Base-by-base conservation (phyloP, 2,113 vertebrate species). In the Saccopteryx leptura region DNA sequence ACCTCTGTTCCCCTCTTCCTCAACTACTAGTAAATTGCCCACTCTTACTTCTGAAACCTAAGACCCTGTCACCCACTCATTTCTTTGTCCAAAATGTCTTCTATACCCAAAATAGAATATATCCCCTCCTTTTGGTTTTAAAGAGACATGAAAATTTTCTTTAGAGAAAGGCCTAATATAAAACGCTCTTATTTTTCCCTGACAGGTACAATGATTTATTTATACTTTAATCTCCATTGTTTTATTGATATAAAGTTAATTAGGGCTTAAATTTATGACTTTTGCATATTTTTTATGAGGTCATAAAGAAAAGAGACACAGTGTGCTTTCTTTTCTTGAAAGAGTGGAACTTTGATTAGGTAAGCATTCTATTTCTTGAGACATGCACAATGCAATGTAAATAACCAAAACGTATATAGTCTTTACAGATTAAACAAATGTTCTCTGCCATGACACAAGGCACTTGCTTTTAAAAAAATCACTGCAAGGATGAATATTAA, bases 271-370 rank as follows among this genome's bases (percentile, higher is more conserved):
- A n/a, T 17, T 46, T 66, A 23, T 3, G 85, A 4, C 0, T 66
- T 79, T 90, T 76, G 5, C 10, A 86, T 56, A 12, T 71, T 83
- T 0, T 86, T 90, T 87, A 83, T 65, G 56, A 39, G 60, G 19
- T 56, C 48, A 78, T 81, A 76, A 95, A 60, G 31, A 79, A 56
- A 83, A 52, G n/a, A 81, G 31, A 5, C 11, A 26, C 14, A n/a
- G 12, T 74, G n/a, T 39, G 12, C 12, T 95, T 75, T 78, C 88
- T 15, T 94, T 84, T 63, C 31, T 61, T 89, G 21, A 74, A 76
- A 74, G 19, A 46, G 39, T n/a, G 72, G 39, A 14, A 61, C 10
- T 85, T 85, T 93, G 52, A 54, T n/a, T 31, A 52, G 21, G 9
- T 19, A 21, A 13, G 12, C 1, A 48, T 78, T 92, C 4, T 33